A percentile compares a stretch with the other conserved stretches of the same genome.
Evolutionary conservation across 2,113 vertebrate species (phyloP).

Genomic region (Cyanoderma ruficeps): DNA sequence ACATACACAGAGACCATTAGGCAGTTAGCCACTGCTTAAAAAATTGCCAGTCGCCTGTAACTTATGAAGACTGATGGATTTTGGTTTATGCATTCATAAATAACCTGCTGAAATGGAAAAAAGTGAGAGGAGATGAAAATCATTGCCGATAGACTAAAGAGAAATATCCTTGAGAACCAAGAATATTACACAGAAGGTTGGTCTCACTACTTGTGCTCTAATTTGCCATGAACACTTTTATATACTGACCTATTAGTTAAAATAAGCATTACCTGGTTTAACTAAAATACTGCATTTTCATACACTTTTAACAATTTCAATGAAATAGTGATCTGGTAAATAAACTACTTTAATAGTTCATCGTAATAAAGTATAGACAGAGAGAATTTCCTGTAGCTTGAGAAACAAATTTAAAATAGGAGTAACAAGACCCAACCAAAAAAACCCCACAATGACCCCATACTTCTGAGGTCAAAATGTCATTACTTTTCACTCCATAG

Average conservation of each 20-base stretch:
- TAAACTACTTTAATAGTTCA: background rate
- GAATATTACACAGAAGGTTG: background rate
- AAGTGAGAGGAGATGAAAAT: background rate
- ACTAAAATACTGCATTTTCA: background rate
- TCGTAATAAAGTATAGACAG: background rate
- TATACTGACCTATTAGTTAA: background rate
- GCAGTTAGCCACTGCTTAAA: constrained; percentile 47
- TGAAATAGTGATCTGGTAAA: background rate
- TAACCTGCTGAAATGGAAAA: constrained; percentile 37
- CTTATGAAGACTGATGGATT: constrained; percentile 57
- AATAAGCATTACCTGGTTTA: background rate
- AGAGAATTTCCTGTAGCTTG: background rate
- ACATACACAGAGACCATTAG: constrained; percentile 12
- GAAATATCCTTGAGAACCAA: background rate
- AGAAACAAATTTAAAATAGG: background rate
- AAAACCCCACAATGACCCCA: background rate
- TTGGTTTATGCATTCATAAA: constrained; percentile 51
- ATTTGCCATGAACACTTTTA: background rate
- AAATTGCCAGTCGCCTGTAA: constrained; percentile 49
- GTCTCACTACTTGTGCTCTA: background rate
- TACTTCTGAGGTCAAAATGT: background rate
- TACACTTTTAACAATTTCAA: background rate
- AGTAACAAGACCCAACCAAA: background rate
- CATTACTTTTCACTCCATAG: background rate
- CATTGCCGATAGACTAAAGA: background rate